These are phyloP conservation scores for Deilephila porcellus DNA, from an alignment of 2,888 invertebrate species.

Conservation along the genomic window DNA sequence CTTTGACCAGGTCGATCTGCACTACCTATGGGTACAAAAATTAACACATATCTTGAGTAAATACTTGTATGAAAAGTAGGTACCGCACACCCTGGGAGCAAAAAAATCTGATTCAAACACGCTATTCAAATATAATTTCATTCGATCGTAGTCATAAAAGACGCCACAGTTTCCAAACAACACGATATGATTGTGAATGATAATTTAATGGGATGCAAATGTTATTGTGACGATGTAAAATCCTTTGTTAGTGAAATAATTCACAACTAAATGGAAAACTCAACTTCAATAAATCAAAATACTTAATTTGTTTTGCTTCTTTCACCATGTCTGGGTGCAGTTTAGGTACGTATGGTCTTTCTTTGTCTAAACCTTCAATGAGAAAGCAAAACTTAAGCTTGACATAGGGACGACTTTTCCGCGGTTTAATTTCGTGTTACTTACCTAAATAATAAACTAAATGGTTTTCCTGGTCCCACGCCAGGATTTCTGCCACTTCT, in stretches of 20 bases:
- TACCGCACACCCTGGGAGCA: constrained; percentile 33
- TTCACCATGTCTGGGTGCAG: constrained; percentile 75
- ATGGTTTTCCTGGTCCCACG: constrained; percentile 93
- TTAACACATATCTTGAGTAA: background rate
- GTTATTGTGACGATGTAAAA: constrained; percentile 49
- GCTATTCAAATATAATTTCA: background rate
- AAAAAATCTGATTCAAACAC: constrained; percentile 20
- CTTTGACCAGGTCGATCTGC: constrained; percentile 94
- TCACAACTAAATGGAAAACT: constrained; percentile 58
- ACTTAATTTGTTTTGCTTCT: constrained; percentile 80
- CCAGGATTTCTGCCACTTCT: constrained; percentile 92
- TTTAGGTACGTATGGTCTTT: constrained; percentile 65
- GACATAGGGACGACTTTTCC: background rate
- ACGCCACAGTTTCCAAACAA: constrained; percentile 13
- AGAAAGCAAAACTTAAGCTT: constrained; percentile 47
- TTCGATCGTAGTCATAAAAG: constrained; percentile 3
- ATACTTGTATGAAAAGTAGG: constrained; percentile 16
- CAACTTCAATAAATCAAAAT: constrained; percentile 73
- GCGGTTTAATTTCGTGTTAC: constrained; percentile 18
- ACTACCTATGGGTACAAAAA: constrained; percentile 84
- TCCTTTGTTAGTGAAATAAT: constrained; percentile 53
- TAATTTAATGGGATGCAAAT: constrained; percentile 42
- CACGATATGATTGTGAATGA: constrained; percentile 37
- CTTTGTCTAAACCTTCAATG: constrained; percentile 76
- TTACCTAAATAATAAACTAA: constrained; percentile 89